Percentiles rank a stretch among this genome's conserved stretches.
Evolutionary conservation across 1,140 invertebrate genomes (phyloP).

Genomic region (Dufourea novaeangliae): DNA sequence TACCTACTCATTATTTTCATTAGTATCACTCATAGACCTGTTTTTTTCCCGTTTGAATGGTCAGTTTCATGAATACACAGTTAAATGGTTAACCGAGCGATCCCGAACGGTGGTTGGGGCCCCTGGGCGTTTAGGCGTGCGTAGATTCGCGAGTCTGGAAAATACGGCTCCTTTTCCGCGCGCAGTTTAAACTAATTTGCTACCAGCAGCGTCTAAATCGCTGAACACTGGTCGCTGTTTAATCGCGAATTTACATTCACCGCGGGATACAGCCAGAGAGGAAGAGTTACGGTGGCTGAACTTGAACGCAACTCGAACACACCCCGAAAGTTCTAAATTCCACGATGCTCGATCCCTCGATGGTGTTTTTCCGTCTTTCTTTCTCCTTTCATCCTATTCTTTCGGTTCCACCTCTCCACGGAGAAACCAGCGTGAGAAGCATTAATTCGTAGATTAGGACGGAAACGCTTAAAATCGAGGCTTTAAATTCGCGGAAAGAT

Average conservation of each 20-base stretch:
- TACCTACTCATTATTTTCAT: no score
- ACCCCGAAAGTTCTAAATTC: not conserved
- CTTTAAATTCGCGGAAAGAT: slow-evolving; percentile 52
- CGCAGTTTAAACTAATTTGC: not conserved
- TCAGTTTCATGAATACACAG: no score
- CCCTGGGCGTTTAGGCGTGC: no score
- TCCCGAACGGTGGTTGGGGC: no score
- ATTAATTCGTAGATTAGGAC: slow-evolving; percentile 25
- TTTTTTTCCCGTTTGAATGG: no score
- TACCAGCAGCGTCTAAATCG: not conserved
- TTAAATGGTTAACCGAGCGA: no score
- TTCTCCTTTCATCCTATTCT: not conserved
- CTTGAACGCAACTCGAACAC: not conserved
- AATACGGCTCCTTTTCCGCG: no score
- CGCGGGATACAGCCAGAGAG: not conserved
- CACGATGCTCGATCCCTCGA: slow-evolving; percentile 15
- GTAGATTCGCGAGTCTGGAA: not conserved
- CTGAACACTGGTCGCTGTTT: not conserved
- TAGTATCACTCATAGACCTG: no score
- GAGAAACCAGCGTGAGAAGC: not conserved
- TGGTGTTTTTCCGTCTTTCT: not conserved
- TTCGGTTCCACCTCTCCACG: not conserved
- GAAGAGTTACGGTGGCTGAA: not conserved
- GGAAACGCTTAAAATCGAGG: slow-evolving; percentile 42
- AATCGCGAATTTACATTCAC: not conserved